phyloP scores from a whole-genome alignment of 2,113 vertebrate genomes.

The Dicentrarchus labrax region DNA sequence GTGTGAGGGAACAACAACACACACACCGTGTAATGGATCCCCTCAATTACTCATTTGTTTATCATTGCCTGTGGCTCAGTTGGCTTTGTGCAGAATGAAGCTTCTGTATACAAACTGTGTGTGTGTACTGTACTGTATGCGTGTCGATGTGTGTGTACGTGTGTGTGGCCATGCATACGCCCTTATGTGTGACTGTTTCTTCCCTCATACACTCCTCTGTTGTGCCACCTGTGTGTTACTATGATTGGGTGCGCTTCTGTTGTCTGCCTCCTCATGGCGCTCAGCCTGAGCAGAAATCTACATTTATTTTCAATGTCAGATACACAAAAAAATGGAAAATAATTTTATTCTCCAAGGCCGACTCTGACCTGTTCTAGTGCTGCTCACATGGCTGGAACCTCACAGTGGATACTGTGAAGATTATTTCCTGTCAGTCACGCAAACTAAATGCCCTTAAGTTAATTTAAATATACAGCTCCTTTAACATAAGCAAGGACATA shows the following conservation, averaged over 20 bases:
- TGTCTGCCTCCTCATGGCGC: constrained; percentile 11
- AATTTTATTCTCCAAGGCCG: background rate
- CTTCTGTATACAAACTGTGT: background rate
- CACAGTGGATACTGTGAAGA: background rate
- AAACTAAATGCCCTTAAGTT: background rate
- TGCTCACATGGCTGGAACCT: background rate
- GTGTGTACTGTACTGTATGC: background rate
- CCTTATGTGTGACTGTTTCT: constrained; percentile 33
- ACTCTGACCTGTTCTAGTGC: background rate
- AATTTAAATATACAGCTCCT: background rate
- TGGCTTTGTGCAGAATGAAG: constrained; percentile 16
- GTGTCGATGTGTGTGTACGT: background rate
- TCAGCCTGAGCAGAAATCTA: background rate
- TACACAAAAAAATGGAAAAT: background rate
- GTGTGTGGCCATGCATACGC: constrained; percentile 13
- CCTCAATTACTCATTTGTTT: constrained; percentile 77
- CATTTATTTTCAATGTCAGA: constrained; percentile 33
- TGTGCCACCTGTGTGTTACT: constrained; percentile 44
- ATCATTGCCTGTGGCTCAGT: constrained; percentile 43
- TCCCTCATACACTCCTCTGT: constrained; percentile 44
- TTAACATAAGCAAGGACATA: background rate
- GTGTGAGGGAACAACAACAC: constrained; percentile 61
- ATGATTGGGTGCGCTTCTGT: constrained; percentile 49
- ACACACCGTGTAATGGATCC: constrained; percentile 55
- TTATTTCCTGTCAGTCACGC: background rate